Base-by-base conservation (phyloP, 2,888 invertebrate species). In the Willowsia nigromaculata region DNA sequence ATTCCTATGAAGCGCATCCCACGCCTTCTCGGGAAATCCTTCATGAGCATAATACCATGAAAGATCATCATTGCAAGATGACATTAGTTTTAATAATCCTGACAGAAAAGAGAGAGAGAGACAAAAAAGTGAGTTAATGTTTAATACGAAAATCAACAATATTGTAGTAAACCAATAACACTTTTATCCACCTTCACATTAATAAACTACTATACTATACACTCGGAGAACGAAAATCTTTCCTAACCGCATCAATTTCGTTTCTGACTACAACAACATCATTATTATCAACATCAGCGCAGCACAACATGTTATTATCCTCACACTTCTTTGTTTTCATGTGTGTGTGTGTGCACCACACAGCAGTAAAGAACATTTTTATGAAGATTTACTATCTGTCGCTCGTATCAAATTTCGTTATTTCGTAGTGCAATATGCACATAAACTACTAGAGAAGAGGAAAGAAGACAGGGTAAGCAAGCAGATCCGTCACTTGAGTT, bases 401-500 rank as follows among this genome's bases (percentile, higher is more conserved):
- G 22, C 33, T 56, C 78, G 33, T 53, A 30, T 78, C 53, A 56
- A 56, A 33, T 78, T 78, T 56, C 78, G 9, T 37, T 37, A 1
- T 78, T 56, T n/a, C 50, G 27, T 30, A 68, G 62, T 71, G 71
- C 50, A 74, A 71, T 68, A 68, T 68, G 37, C 68, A n/a, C 68
- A 68, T 68, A 68, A 68, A 68, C 68, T 68, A 37, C 4, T 27
- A 74, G 13, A 18, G 30, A 56, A 78, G 13, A 27, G 37, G 22
- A 5, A 18, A 71, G 18, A 25, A 76, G 78, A 78, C 56, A 56
- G 18, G 18, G 37, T 53, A 56, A 33, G 56, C 65, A 68, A 68
- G 50, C 18, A 68, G 83, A 65, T 83, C 83, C 83, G 83, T 83
- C 83, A 83, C 83, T 83, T 83, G 83, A 83, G 68, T 65, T 65